Conservation (phyloP, 2,888 invertebrate species). For the Rhodophaea formosa region DNA sequence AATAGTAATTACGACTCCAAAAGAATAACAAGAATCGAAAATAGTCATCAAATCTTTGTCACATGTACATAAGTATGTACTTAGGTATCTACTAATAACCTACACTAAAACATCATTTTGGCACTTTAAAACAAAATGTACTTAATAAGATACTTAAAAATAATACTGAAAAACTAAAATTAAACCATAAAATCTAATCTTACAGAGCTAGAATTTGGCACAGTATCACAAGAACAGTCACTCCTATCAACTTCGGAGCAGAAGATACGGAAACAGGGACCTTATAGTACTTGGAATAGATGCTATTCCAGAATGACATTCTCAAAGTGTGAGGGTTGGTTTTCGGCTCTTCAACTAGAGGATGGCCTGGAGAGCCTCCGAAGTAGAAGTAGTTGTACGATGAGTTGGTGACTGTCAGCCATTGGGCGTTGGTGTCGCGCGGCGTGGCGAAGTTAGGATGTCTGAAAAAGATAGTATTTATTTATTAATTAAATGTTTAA, state of each 20-base stretch:
- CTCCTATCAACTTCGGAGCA: constrained; percentile 25
- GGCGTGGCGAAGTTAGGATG: constrained; percentile 18
- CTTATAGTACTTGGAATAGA: constrained; percentile 44
- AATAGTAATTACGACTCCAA: too few relatives aligned
- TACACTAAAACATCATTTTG: too few relatives aligned
- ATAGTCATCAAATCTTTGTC: too few relatives aligned
- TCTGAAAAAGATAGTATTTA: constrained; percentile 24
- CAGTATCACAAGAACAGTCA: constrained; percentile 3
- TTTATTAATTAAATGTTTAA: background rate
- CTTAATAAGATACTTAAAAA: background rate
- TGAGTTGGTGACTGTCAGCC: constrained; percentile 37
- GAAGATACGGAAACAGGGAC: constrained; percentile 39
- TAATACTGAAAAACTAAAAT: background rate
- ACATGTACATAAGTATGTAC: too few relatives aligned
- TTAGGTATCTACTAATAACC: too few relatives aligned
- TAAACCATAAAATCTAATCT: background rate
- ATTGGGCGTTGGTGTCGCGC: constrained; percentile 16
- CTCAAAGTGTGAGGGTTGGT: constrained; percentile 46
- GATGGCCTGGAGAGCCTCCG: constrained; percentile 31
- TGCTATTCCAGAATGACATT: constrained; percentile 46
- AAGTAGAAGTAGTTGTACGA: constrained; percentile 39
- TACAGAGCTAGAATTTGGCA: constrained; percentile 6
- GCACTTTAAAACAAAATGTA: background rate
- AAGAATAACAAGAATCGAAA: too few relatives aligned
- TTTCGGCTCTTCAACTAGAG: constrained; percentile 32